Base-by-base conservation (phyloP, 2,113 vertebrate species). In the Aspiorhynchus laticeps region DNA sequence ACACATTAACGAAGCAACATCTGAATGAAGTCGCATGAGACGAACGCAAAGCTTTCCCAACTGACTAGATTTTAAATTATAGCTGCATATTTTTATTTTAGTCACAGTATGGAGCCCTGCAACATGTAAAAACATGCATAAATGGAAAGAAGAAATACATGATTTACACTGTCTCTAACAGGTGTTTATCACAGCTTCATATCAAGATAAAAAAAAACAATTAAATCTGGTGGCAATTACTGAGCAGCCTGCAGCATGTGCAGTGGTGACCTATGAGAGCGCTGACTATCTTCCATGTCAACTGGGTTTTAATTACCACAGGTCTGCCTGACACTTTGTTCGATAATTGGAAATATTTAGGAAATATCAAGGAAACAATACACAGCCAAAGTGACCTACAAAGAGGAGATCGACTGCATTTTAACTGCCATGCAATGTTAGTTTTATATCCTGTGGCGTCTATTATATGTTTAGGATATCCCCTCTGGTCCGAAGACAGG, bases 241-340 rank as follows among this genome's bases (percentile, higher is more conserved):
- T 67, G 85, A 73, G 78, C 67, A 85, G 81, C 81, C 76, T 76
- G 53, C 48, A 87, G 85, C 88, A 80, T 69, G 84, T 87, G 85
- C 85, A 79, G 74, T 84, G 79, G 80, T 87, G 89, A 91, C 88
- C 86, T 90, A 88, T 89, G 84, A 88, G 86, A 73, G 46, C 26
- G 77, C 48, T 74, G 31, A 84, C 48, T 77, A 63, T 90, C 90
- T 88, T 88, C 84, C 82, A 33, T 85, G 90, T 87, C 93, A 92
- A 95, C 94, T 94, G 93, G 76, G 89, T 91, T 91, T 93, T 95
- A 94, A 95, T 95, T 94, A 94, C 92, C 28, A 83, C 90, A 89
- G 88, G 92, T 91, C 80, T 87, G 88, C 75, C 90, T 87, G 92
- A 94, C 92, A 92, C 91, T 92, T 93, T 93, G 46, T 92, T 90